Conservation (phyloP, 2,888 invertebrate species). For the Drosophila demipolita region DNA sequence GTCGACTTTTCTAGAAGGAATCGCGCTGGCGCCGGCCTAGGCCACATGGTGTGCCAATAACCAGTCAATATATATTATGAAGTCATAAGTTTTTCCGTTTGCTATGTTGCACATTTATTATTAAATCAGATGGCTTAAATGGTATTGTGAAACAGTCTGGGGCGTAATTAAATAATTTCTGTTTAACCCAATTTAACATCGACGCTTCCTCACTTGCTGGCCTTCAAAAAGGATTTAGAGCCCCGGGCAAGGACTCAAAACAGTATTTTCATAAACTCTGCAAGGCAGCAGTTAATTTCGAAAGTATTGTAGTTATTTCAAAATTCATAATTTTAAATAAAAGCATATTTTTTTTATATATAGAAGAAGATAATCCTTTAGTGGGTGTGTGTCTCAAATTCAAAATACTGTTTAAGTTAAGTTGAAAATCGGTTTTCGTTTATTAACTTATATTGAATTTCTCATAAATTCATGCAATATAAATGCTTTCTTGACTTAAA, state of each 20-base stretch:
- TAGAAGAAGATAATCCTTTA: neutral
- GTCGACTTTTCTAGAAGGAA: constrained; percentile 45
- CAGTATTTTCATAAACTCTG: constrained; percentile 42
- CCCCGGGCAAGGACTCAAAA: constrained; percentile 35
- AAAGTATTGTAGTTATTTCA: neutral
- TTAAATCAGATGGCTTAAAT: constrained; percentile 19
- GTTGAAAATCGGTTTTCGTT: neutral
- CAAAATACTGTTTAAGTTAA: neutral
- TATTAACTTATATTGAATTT: neutral
- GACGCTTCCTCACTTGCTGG: constrained; percentile 9
- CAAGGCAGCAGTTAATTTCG: neutral
- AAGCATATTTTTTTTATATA: neutral
- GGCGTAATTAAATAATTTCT: constrained; percentile 67
- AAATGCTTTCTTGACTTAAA: neutral
- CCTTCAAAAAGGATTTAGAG: constrained; percentile 9
- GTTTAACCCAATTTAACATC: constrained; percentile 37
- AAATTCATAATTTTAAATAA: neutral
- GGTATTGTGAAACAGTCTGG: constrained; percentile 21
- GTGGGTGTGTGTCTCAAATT: neutral
- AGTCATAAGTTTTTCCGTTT: constrained; percentile 40
- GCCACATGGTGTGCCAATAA: constrained; percentile 42
- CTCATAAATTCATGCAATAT: neutral
- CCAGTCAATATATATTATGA: constrained; percentile 44
- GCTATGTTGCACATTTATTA: constrained; percentile 41
- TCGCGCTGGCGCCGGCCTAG: constrained; percentile 25